Evolutionary conservation across 2,888 invertebrate genomes (phyloP), one percentile per base, ranked within the genome.

Genomic region (Unio pictorum): DNA sequence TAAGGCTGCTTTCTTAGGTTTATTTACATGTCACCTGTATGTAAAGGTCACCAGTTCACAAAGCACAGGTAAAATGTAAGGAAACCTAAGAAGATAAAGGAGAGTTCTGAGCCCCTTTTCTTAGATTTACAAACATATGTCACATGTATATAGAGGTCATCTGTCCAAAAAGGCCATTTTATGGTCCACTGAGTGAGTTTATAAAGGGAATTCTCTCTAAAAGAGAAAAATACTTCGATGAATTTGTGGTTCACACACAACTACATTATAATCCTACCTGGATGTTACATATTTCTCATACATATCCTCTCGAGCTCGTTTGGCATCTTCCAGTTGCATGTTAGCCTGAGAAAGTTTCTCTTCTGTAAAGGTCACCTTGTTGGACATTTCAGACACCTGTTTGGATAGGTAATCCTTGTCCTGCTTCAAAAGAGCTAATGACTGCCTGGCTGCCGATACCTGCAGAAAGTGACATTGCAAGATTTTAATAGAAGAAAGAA

Each of bases 231-330:
- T 58, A 4, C 18, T 11, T 23, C 18, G 17, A 26, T 23, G 23
- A 23, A 45, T 23, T 61, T 15, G 4, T n/a, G 0, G 64, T 18
- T 63, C 57, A 26, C 59, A 4, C 30, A 30, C 34, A 61, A 30
- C n/a, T 34, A 59, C 67, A 45, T 45, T 15, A 45, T 45, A 45
- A 45, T 45, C 45, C 57, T 72, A 89, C 89, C 89, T 87, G 54
- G 89, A 87, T 15, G 84, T 76, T n/a, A 90, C 86, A 80, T 90
- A 89, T 84, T 89, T 90, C 71, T 90, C 90, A 73, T 89, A 90
- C 81, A 90, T 86, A 69, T 89, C 88, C 70, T 90, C 90, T 30
- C 90, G 69, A 20, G 89, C 81, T 54, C 80, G 72, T 73, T 89
- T 89, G 1, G 88, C 85, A 67, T 88, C 85, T 57, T 90, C 90